Conservation (phyloP, 2,113 vertebrate genomes). For the Rynchops niger region DNA sequence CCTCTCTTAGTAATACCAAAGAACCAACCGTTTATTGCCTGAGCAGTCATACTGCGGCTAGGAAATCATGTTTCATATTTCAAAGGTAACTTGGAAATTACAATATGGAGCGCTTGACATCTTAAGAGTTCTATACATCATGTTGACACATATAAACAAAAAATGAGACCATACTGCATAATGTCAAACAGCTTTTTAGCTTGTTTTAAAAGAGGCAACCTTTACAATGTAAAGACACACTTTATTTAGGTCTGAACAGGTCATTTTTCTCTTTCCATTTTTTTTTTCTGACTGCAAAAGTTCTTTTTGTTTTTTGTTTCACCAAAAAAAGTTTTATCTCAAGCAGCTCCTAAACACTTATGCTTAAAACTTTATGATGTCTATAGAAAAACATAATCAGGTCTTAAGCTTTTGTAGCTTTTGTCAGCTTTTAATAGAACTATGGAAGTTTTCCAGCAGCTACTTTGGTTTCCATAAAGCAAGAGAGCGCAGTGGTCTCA, state of each 20-base stretch:
- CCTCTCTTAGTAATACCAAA: background rate
- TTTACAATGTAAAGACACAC: slow-evolving; percentile 51
- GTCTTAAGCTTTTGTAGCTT: background rate
- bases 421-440: background rate
- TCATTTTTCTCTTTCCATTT: background rate
- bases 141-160: slow-evolving; percentile 61
- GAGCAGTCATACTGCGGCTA: background rate
- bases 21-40: background rate
- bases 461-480: background rate
- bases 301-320: too few relatives aligned
- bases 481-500: background rate
- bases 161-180: slow-evolving; percentile 51
- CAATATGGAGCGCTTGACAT: slow-evolving; percentile 52
- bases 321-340: background rate
- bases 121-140: slow-evolving; percentile 60
- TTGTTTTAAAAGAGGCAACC: slow-evolving; percentile 58
- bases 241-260: slow-evolving; percentile 26
- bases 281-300: too few relatives aligned
- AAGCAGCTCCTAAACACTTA: background rate
- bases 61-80: slow-evolving; percentile 21
- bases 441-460: background rate
- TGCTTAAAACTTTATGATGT: background rate
- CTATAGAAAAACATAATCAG: background rate
- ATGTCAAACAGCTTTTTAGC: slow-evolving; percentile 42
- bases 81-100: slow-evolving; percentile 49